Base-by-base conservation (phyloP, 2,113 vertebrate genomes). In the Camelus bactrianus region DNA sequence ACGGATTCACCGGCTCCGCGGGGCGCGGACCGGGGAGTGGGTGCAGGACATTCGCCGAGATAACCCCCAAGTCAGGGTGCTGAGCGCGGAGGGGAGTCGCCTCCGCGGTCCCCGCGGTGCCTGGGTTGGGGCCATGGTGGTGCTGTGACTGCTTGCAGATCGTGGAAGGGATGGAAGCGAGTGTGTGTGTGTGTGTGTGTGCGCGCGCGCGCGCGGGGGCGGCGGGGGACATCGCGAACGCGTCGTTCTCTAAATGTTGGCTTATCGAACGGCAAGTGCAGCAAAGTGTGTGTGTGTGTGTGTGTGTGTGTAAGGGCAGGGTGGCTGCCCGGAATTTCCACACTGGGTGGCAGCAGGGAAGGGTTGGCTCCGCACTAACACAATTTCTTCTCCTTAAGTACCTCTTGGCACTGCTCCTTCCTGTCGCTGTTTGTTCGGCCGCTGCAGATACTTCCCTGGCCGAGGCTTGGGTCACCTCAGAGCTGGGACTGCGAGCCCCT, bases 371-470 rank as follows among this genome's bases (percentile, higher is more conserved):
- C 22, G 20, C 82, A 67, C 91, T n/a, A 52, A 89, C 19, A 92
- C n/a, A 75, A 5, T 94, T 46, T 60, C 73, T 79, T 46, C 50
- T 77, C 70, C 75, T 14, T 79, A 28, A 65, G 95, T 75, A 0
- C 72, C 79, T 10, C 70, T 85, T 58, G 5, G 92, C 76, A 1
- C 87, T 70, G 94, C 72, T 73, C 26, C 56, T 75, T 56, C 30
- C 79, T 70, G 35, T n/a, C 65, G 75, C 91, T 10, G 89, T 0
- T 60, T 84, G 28, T 93, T 54, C 62, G 75, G 67, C 3, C 93
- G 77, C 98, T 98, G 98, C 98, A 46, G 98, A 97, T 83, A 69
- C 96, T 95, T 56, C 85, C 79, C 77, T 65, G 95, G 80, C 3
- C 24, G 94, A 97, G 94, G 96, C 94, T 46, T 42, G 77, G 96